A percentile compares a stretch with the other conserved stretches of the same genome.
These are phyloP conservation scores for Xiphophorus maculatus DNA, from an alignment of 2,113 vertebrate genomes.

Conservation along the genomic window DNA sequence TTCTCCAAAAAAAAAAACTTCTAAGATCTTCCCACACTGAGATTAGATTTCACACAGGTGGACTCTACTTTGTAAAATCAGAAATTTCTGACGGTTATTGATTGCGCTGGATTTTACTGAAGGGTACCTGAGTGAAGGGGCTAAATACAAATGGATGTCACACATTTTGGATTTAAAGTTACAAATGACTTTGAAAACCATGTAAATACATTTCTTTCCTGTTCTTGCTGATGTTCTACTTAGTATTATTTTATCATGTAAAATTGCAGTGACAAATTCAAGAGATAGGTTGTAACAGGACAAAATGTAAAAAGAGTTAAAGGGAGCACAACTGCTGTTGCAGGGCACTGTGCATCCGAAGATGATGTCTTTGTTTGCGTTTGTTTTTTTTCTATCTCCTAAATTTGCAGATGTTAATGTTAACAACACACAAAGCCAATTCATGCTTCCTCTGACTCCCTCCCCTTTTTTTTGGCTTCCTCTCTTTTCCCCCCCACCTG, in stretches of 20 bases:
- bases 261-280: not conserved
- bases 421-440: not conserved
- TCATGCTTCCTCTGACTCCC: not conserved
- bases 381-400: not conserved
- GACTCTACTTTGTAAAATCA: too few relatives aligned
- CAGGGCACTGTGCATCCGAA: not conserved
- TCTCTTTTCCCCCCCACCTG: slow-evolving; percentile 39
- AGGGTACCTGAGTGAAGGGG: not conserved
- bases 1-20: too few relatives aligned
- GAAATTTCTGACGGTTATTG: not conserved
- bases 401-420: not conserved
- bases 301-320: not conserved
- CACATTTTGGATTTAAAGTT: not conserved
- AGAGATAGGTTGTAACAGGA: not conserved
- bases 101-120: not conserved
- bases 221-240: not conserved
- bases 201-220: not conserved
- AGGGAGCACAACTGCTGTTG: too few relatives aligned
- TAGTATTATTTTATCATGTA: not conserved
- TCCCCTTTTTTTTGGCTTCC: not conserved
- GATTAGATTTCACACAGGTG: too few relatives aligned
- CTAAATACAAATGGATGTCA: not conserved
- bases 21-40: too few relatives aligned
- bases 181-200: not conserved
- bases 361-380: too few relatives aligned